Percentiles rank a stretch among this genome's conserved stretches.
phyloP scores from a whole-genome alignment of 1,140 invertebrate species.

The Eufriesea mexicana region DNA sequence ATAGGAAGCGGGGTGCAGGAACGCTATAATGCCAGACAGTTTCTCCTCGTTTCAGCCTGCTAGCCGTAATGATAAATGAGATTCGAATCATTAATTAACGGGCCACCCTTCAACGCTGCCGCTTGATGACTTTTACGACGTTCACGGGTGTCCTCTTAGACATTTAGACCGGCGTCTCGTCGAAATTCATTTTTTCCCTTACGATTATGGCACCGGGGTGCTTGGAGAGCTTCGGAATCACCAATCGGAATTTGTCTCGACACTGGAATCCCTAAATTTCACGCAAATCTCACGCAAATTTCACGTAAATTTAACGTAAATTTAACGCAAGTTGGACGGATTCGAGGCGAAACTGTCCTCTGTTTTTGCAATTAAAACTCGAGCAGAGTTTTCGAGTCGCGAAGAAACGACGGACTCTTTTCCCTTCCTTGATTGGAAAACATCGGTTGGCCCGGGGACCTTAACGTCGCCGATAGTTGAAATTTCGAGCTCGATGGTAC shows the following conservation, averaged over 20 bases:
- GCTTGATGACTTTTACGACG: slow-evolving; percentile 43
- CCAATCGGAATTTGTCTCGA: background rate
- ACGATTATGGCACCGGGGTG: background rate
- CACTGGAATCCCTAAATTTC: too few relatives aligned
- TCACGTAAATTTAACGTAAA: too few relatives aligned
- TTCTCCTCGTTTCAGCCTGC: background rate
- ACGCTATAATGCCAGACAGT: slow-evolving; percentile 9
- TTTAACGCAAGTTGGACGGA: background rate
- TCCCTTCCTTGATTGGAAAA: background rate
- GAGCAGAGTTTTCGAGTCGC: background rate
- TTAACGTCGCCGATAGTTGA: background rate
- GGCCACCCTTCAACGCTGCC: slow-evolving; percentile 25
- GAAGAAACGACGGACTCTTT: background rate
- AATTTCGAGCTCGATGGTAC: background rate
- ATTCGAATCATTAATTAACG: slow-evolving; percentile 75
- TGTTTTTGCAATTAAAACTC: background rate
- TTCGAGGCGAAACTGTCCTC: too few relatives aligned
- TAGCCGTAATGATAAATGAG: slow-evolving; percentile 72
- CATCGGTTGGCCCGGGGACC: background rate
- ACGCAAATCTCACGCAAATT: too few relatives aligned
- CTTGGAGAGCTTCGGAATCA: background rate
- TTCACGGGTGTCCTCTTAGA: slow-evolving; percentile 47
- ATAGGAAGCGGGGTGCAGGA: background rate
- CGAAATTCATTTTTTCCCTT: slow-evolving; percentile 21
- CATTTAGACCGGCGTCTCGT: slow-evolving; percentile 19